Evolutionary conservation across 23 tunicate species (phyloP), one percentile per base, ranked within the genome.

Genomic region (Trididemnum clinides): DNA sequence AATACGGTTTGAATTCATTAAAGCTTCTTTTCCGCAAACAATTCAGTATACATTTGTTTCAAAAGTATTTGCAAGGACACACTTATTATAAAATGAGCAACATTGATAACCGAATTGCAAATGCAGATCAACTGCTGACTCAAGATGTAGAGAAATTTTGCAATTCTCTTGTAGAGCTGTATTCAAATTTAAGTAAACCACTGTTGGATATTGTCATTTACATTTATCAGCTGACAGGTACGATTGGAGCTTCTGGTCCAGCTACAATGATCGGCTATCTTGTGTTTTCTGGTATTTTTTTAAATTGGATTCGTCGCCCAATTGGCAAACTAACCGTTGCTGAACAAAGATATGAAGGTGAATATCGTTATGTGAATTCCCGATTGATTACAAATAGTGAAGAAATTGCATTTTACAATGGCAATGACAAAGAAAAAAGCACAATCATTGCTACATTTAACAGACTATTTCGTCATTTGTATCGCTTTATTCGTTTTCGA

Each of bases 1-100:
- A 93, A 84, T 93, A 93, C 71, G 98, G 98, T 6, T 78, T 93
- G 51, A 93, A 93, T 74, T 84, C 98, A 0, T 62, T 93, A 2
- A 93, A 93, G 72, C 82, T 93, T 1, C 84, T 70, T 0, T 93
- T 93, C 38, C 77, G 98, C n/a, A 93, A 81, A 50, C 90, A 83
- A 26, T 93, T 93, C 71, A 88, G 94, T 26, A n/a, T 88, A 66
- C 39, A 86, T 64, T 89, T 93, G 87, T 93, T 84, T 70, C 39
- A 93, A 30, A 81, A 82, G 33, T 93, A 93, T 73, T 57, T 73
- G n/a, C 25, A 73, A 73, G 98, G 98, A 4, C 91, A 88, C 58
- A 93, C 98, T 30, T 93, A 93, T 66, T 93, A 93, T 78, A 88
- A 93, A 72, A 93, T 93, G 98, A 88, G 98, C 57, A 93, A 93